phyloP scores from a whole-genome alignment of 2,888 invertebrate genomes.

The Lamproptera curius region DNA sequence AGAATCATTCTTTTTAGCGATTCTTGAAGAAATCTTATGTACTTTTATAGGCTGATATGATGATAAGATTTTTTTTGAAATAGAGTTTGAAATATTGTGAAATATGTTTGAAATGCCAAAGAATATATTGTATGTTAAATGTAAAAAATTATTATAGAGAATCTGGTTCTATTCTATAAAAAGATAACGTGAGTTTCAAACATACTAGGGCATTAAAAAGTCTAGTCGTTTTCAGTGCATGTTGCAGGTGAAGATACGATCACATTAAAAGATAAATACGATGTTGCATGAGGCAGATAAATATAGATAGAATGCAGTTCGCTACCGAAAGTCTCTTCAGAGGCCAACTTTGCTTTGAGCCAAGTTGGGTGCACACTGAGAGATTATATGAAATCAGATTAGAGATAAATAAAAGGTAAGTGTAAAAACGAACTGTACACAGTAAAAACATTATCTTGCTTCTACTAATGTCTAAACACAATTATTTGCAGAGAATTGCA shows the following conservation, averaged over 20 bases:
- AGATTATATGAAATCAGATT: slow-evolving; percentile 1
- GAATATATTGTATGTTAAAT: too few relatives aligned
- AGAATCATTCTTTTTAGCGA: too few relatives aligned
- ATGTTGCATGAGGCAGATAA: slow-evolving; percentile 34
- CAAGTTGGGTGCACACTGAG: slow-evolving; percentile 26
- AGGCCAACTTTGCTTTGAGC: slow-evolving; percentile 29
- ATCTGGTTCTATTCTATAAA: slow-evolving; percentile 2
- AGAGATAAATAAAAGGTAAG: too few relatives aligned
- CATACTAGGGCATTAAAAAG: slow-evolving; percentile 2
- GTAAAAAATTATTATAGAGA: too few relatives aligned
- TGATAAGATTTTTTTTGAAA: too few relatives aligned
- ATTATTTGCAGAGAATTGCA: background rate
- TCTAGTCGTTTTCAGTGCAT: slow-evolving; percentile 1
- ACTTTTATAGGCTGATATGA: too few relatives aligned
- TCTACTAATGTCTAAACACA: background rate
- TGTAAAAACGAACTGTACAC: background rate
- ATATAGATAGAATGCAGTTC: slow-evolving; percentile 42
- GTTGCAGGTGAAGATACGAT: slow-evolving; percentile 27
- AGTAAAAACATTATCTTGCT: background rate
- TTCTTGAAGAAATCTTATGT: too few relatives aligned
- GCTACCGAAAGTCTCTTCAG: slow-evolving; percentile 33
- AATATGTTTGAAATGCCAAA: too few relatives aligned
- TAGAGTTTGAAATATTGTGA: too few relatives aligned
- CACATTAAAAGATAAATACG: slow-evolving; percentile 37
- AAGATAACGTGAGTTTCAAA: background rate